phyloP scores from a whole-genome alignment of 2,888 invertebrate species.

The Heliconius hortense region DNA sequence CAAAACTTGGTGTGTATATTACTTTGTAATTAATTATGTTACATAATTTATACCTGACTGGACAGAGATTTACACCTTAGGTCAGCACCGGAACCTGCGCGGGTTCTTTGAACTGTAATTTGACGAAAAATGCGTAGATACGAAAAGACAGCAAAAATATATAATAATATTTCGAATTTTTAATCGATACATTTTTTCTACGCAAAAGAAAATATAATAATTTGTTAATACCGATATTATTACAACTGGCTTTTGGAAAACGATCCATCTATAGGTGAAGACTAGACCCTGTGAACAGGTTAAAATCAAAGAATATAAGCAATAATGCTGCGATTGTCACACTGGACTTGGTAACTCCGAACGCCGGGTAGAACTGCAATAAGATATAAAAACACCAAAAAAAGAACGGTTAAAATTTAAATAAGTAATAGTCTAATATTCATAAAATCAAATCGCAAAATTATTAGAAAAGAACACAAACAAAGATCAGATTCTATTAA shows the following conservation, averaged over 20 bases:
- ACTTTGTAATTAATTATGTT: not conserved
- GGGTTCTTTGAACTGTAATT: constrained; percentile 10
- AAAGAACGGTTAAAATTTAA: not conserved
- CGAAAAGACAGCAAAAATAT: constrained; percentile 6
- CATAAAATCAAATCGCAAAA: not conserved
- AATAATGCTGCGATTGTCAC: constrained; percentile 6
- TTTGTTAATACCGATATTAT: not conserved
- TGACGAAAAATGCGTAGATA: constrained; percentile 17
- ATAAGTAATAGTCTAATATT: not conserved
- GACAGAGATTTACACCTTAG: constrained; percentile 7
- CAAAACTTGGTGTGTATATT: not conserved
- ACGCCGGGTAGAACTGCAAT: constrained; percentile 19
- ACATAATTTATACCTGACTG: not conserved
- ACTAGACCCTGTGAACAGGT: constrained; percentile 7
- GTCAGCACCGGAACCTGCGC: constrained; percentile 1
- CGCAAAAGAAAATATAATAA: not conserved
- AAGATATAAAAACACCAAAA: constrained; percentile 10
- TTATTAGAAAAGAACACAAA: constrained; percentile 18
- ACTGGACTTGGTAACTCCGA: constrained; percentile 7
- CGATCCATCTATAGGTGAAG: constrained; percentile 7
- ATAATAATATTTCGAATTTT: not conserved
- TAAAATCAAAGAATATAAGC: not conserved
- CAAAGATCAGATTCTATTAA: not conserved
- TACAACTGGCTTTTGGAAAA: not conserved
- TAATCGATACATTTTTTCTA: no score